Evolutionary conservation across 2,888 invertebrate species (phyloP).

Genomic region (Oegoconia quadripuncta): DNA sequence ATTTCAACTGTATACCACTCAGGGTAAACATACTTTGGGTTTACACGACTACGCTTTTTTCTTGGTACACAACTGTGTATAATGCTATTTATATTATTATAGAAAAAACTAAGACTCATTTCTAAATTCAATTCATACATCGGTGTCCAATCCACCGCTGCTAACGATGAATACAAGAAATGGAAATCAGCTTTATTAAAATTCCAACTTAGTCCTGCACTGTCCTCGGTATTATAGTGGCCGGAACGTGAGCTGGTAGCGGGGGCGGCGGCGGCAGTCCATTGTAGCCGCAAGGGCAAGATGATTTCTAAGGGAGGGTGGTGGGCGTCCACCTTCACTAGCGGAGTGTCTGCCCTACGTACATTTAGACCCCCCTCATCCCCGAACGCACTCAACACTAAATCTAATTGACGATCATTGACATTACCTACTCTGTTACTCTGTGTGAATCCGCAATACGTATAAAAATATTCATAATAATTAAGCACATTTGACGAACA

Average conservation of each 20-base stretch:
- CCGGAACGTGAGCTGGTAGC: neutral
- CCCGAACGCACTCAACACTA: slow-evolving; percentile 9
- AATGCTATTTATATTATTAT: slow-evolving; percentile 8
- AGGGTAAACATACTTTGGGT: slow-evolving; percentile 14
- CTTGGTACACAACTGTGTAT: slow-evolving; percentile 14
- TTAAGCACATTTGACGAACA: slow-evolving; percentile 3
- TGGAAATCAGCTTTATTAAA: slow-evolving; percentile 18
- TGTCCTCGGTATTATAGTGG: no score
- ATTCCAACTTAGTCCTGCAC: slow-evolving; percentile 22
- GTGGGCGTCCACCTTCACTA: slow-evolving; percentile 13
- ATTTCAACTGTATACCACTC: slow-evolving; percentile 21
- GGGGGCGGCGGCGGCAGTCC: neutral
- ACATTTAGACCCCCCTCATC: slow-evolving; percentile 12
- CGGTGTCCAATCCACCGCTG: slow-evolving; percentile 13
- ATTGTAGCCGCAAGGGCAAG: neutral
- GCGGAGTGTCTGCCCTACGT: slow-evolving; percentile 2
- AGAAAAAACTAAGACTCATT: slow-evolving; percentile 11
- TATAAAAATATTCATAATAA: slow-evolving; percentile 21
- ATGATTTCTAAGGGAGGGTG: slow-evolving; percentile 13
- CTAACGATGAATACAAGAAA: slow-evolving; percentile 9
- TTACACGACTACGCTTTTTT: slow-evolving; percentile 10
- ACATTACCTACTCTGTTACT: slow-evolving; percentile 17
- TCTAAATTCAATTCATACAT: slow-evolving; percentile 9
- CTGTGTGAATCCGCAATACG: slow-evolving; percentile 20
- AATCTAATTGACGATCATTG: slow-evolving; percentile 15